Evolutionary conservation across 2,797 vertebrate genomes (phyloP).

Genomic region (Pelochelys cantorii): DNA sequence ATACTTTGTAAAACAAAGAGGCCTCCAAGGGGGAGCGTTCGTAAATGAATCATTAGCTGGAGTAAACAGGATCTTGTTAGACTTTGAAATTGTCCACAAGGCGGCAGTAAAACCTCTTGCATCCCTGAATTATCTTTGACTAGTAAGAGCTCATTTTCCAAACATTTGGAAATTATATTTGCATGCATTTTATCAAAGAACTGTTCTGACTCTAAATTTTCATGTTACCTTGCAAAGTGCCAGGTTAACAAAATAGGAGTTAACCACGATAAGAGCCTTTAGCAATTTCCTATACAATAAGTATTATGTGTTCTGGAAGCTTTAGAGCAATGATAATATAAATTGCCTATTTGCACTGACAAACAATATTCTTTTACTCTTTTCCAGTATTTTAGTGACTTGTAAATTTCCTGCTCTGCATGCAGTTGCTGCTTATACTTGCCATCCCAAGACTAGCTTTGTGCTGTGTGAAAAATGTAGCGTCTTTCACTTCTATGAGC

Average conservation of each 20-base stretch:
- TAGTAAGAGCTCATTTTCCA: slow-evolving; percentile 45
- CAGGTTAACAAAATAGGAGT: slow-evolving; percentile 79
- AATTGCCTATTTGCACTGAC: slow-evolving; percentile 71
- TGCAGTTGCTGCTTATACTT: slow-evolving; percentile 36
- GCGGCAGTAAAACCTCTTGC: slow-evolving; percentile 91
- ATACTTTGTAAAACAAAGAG: slow-evolving; percentile 32
- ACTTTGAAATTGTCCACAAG: slow-evolving; percentile 86
- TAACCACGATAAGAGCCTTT: slow-evolving; percentile 79
- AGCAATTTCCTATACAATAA: slow-evolving; percentile 68
- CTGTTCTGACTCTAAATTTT: slow-evolving; percentile 85
- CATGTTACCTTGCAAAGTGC: slow-evolving; percentile 77
- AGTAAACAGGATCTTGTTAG: slow-evolving; percentile 6
- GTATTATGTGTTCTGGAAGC: slow-evolving; percentile 58
- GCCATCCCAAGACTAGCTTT: not conserved
- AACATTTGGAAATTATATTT: slow-evolving; percentile 79
- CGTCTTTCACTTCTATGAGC: not conserved
- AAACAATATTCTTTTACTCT: slow-evolving; percentile 66
- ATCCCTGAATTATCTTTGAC: slow-evolving; percentile 61
- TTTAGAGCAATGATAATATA: slow-evolving; percentile 75
- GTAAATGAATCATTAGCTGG: slow-evolving; percentile 33
- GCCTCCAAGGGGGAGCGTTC: slow-evolving; percentile 50
- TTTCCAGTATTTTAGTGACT: slow-evolving; percentile 56
- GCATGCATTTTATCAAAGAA: slow-evolving; percentile 81
- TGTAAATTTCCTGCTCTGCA: slow-evolving; percentile 53
- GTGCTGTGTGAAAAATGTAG: not conserved